These are phyloP conservation scores for Caenorhabditis sp. DNA, from an alignment of 2,888 invertebrate species.

Conservation along the genomic window DNA sequence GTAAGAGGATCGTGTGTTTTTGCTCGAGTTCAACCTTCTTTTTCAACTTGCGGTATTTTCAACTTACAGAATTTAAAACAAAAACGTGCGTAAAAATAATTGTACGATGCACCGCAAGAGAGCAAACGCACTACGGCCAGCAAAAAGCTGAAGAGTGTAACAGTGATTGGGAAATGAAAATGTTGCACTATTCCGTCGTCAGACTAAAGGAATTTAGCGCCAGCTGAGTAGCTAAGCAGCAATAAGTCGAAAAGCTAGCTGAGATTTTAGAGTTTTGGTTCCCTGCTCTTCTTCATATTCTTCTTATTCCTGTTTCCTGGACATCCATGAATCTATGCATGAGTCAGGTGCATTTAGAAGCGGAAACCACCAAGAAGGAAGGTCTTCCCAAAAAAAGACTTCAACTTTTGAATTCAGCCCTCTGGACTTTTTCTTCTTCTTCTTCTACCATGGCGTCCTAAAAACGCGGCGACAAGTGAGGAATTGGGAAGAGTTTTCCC, in stretches of 20 bases:
- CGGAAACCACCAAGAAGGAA: not conserved
- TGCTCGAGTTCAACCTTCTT: not conserved
- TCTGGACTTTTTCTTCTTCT: too few species aligned
- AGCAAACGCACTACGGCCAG: not conserved
- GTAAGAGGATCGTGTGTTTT: constrained; percentile 25
- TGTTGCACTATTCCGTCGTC: constrained; percentile 14
- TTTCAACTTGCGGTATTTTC: not conserved
- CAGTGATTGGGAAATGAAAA: constrained; percentile 11
- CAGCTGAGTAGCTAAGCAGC: too few species aligned
- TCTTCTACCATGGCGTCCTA: constrained; percentile 44
- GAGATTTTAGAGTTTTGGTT: too few species aligned
- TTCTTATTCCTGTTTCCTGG: not conserved
- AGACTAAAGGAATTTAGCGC: too few species aligned
- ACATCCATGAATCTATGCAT: constrained; percentile 19
- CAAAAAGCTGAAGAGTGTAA: constrained; percentile 15
- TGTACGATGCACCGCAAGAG: constrained; percentile 1
- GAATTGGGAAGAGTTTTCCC: constrained; percentile 43
- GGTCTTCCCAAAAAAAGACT: not conserved
- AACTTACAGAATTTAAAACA: not conserved
- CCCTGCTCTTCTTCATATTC: too few species aligned
- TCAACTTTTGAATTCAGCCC: constrained; percentile 38
- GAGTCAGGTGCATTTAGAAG: constrained; percentile 21
- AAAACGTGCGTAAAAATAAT: not conserved
- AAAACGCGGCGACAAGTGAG: constrained; percentile 23
- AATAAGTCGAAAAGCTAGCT: not conserved